Conservation (phyloP, 92 coral and sea anemone genomes). For the Isaurus tuberculatus region DNA sequence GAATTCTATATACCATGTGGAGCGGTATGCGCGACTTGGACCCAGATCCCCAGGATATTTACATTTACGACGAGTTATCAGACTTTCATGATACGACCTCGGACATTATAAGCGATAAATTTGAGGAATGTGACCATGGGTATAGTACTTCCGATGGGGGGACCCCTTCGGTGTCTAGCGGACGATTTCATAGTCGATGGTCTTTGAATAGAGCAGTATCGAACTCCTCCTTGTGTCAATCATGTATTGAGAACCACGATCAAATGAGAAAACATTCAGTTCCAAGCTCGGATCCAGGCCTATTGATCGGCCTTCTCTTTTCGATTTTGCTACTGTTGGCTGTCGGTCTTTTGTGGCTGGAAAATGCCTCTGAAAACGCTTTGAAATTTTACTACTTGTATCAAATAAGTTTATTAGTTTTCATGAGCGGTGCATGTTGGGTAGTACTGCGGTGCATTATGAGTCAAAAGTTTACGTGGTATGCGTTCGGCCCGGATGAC, state of each 20-base stretch:
- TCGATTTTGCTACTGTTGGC: slow-evolving; percentile 89
- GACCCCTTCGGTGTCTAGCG: slow-evolving; percentile 83
- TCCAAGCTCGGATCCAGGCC: slow-evolving; percentile 95
- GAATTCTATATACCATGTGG: slow-evolving; percentile 96
- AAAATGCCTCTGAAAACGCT: slow-evolving; percentile 79
- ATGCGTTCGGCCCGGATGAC: slow-evolving; percentile 92
- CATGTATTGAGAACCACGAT: slow-evolving; percentile 87
- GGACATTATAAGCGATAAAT: slow-evolving; percentile 83
- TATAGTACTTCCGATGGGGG: slow-evolving; percentile 90
- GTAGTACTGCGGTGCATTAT: slow-evolving; percentile 86
- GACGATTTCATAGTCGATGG: slow-evolving; percentile 80
- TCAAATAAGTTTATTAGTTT: slow-evolving; percentile 76
- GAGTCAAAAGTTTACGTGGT: slow-evolving; percentile 92
- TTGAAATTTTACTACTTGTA: slow-evolving; percentile 87
- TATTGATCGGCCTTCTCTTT: slow-evolving; percentile 85
- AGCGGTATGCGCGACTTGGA: slow-evolving; percentile 95
- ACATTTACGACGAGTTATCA: slow-evolving; percentile 96
- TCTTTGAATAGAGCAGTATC: slow-evolving; percentile 88
- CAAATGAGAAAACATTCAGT: slow-evolving; percentile 76
- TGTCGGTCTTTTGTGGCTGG: slow-evolving; percentile 90
- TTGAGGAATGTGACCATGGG: slow-evolving; percentile 88
- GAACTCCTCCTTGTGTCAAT: slow-evolving; percentile 88
- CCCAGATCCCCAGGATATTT: slow-evolving; percentile 98
- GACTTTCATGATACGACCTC: slow-evolving; percentile 91
- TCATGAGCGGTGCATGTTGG: slow-evolving; percentile 95